These are phyloP conservation scores for Ectobius pallidus DNA, from an alignment of 2,888 invertebrate genomes.

Conservation along the genomic window DNA sequence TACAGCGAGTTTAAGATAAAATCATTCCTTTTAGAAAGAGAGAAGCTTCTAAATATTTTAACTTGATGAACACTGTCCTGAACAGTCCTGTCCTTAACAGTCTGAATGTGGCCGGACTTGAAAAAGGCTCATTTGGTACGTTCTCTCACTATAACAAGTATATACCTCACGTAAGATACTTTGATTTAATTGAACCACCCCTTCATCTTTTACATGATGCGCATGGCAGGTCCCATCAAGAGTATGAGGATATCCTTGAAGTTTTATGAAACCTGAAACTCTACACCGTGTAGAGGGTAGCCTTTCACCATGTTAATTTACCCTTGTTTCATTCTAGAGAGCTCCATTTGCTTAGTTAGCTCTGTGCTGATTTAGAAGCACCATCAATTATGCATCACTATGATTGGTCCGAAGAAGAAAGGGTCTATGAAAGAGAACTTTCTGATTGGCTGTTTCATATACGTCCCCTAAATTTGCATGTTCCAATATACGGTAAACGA, in stretches of 20 bases:
- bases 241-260: neutral
- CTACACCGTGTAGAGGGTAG: neutral
- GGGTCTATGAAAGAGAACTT: neutral
- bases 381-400: slow-evolving; percentile 1
- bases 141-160: too few species aligned
- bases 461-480: neutral
- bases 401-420: neutral
- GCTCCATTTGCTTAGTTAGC: neutral
- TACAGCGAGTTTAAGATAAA: too few species aligned
- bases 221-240: too few species aligned
- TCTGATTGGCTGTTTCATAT: slow-evolving; percentile 10
- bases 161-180: too few species aligned
- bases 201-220: too few species aligned
- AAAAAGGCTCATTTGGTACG: too few species aligned
- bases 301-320: neutral
- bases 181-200: too few species aligned
- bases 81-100: too few species aligned
- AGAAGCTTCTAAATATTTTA: too few species aligned
- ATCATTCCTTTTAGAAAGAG: too few species aligned
- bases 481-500: neutral
- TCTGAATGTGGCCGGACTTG: too few species aligned
- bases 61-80: too few species aligned
- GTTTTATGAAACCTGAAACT: neutral
- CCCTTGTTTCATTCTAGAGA: neutral
- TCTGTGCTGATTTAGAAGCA: neutral